phyloP scores from a whole-genome alignment of 1,140 invertebrate species.

The Physella acuta region DNA sequence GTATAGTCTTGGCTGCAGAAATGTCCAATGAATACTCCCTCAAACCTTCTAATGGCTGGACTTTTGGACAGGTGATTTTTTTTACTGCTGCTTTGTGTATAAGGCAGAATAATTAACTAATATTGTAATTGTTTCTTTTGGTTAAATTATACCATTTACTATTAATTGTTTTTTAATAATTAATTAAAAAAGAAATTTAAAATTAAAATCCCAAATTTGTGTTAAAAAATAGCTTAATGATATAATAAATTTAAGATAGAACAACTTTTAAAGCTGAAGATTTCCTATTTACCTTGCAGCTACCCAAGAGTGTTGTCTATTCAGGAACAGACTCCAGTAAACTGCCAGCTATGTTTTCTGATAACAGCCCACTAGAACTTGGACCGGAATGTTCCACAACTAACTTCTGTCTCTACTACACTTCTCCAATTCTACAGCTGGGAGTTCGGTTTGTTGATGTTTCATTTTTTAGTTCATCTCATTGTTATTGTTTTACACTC shows the following conservation, averaged over 20 bases:
- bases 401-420: not conserved
- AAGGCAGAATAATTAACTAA: too few relatives aligned
- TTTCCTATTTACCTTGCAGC: not conserved
- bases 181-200: too few relatives aligned
- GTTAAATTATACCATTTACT: too few relatives aligned
- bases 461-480: too few relatives aligned
- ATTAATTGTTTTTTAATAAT: too few relatives aligned
- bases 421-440: not conserved
- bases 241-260: too few relatives aligned
- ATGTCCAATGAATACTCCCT: constrained; percentile 18
- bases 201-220: too few relatives aligned
- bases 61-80: not conserved
- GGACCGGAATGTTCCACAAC: not conserved
- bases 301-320: not conserved
- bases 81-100: too few relatives aligned
- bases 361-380: not conserved
- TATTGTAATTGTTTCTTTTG: too few relatives aligned
- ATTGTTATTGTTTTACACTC: too few relatives aligned
- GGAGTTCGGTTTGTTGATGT: not conserved
- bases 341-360: not conserved
- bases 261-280: too few relatives aligned
- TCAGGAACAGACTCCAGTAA: not conserved
- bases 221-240: too few relatives aligned
- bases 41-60: constrained; percentile 6
- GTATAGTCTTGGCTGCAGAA: constrained; percentile 35